Base-by-base conservation (phyloP, 2,113 vertebrate species). In the Oncorhynchus tshawytscha region DNA sequence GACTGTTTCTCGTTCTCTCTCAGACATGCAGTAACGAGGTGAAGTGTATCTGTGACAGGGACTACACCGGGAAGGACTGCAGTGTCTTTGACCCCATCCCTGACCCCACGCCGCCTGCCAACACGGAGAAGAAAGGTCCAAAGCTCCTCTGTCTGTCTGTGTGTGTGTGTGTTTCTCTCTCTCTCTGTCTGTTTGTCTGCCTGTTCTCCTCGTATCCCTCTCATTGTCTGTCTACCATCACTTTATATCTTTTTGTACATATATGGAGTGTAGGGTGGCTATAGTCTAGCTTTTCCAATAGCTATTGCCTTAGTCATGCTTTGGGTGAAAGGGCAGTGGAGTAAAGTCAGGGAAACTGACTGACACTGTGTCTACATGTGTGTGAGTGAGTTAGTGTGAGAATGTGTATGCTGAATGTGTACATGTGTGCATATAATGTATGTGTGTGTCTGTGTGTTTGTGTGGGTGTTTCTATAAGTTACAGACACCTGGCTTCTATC, bases 61-160 rank as follows among this genome's bases (percentile, higher is more conserved):
- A 98, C 85, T 96, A 96, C 94, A 99, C 96, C 0, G 97, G 97
- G 79, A 99, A 97, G 89, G 96, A 98, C 92, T 98, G 96, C 94
- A 98, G 96, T 2, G 94, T 98, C 15, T 94, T 91, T 27, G 96
- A 99, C 88, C 97, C 96, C 51, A 94, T 96, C 78, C 96, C 96
- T 0, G 95, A 96, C 0, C 92, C 96, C 0, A 95, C 92, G 0
- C 92, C 92, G 16, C 93, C 91, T 0, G 94, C 94, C 1, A 94
- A 94, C 79, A 94, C 87, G 0, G 96, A 97, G 89, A 93, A 94
- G 86, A 98, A 97, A 93, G 96, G 97, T 97, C 90, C 81, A 91
- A 78, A 78, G 74, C 69, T 4, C 27, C 13, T 22, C 60, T 24
- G 65, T 74, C 70, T 57, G 45, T 62, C 54, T 13, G 5, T 25